Evolutionary conservation across 2,888 invertebrate species (phyloP).

Genomic region (Corythucha ciliata): DNA sequence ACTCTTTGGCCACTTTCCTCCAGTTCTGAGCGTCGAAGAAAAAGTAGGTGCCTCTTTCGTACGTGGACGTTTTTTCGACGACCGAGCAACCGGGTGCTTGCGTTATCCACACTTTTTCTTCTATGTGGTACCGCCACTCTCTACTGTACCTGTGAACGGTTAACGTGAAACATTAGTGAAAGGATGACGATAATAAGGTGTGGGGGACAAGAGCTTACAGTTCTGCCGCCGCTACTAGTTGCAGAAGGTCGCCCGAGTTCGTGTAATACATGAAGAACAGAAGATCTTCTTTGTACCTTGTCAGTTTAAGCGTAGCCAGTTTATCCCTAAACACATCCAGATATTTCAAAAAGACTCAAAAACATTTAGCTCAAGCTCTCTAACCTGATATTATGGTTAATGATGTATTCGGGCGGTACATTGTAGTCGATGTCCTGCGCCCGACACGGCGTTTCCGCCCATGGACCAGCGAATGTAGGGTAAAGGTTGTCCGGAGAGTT

Average conservation of each 20-base stretch:
- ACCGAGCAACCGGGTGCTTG: slow-evolving; percentile 91
- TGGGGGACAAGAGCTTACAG: slow-evolving; percentile 56
- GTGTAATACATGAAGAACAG: slow-evolving; percentile 99
- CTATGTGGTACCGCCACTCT: slow-evolving; percentile 99
- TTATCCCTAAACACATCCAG: slow-evolving; percentile 60
- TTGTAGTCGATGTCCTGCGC: slow-evolving; percentile 98
- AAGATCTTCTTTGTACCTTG: slow-evolving; percentile 96
- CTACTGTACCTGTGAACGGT: slow-evolving; percentile 69
- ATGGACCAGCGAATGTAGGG: slow-evolving; percentile 97
- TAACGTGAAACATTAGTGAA: not conserved
- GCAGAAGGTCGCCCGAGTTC: slow-evolving; percentile 95
- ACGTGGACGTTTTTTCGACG: slow-evolving; percentile 88
- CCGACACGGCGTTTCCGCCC: slow-evolving; percentile 95
- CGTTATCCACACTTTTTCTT: slow-evolving; percentile 98
- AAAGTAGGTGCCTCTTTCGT: slow-evolving; percentile 98
- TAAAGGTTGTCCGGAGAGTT: slow-evolving; percentile 97
- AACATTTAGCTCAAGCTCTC: not conserved
- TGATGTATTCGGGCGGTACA: slow-evolving; percentile 97
- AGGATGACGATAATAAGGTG: too few species aligned
- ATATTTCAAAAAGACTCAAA: not conserved
- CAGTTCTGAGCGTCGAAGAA: slow-evolving; percentile 99
- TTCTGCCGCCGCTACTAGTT: slow-evolving; percentile 94
- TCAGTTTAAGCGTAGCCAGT: slow-evolving; percentile 88
- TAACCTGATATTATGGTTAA: slow-evolving; percentile 82
- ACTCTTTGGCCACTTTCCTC: slow-evolving; percentile 98